These are phyloP conservation scores for Apis florea DNA, from an alignment of 1,140 invertebrate species.

Conservation along the genomic window DNA sequence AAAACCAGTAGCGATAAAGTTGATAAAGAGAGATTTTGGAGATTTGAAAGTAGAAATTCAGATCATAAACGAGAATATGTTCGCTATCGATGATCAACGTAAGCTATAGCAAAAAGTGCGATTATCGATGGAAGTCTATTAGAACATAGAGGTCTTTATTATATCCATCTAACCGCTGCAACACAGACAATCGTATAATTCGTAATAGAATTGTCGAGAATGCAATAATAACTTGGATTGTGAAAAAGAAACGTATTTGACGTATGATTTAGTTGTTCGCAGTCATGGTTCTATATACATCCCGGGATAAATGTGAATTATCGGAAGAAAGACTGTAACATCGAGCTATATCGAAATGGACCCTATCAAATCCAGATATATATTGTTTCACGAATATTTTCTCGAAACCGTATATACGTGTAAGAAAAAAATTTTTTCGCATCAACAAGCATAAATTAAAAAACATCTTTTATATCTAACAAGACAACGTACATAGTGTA, in stretches of 20 bases:
- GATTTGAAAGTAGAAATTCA: no score
- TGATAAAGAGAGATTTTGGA: no score
- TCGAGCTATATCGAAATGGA: neutral
- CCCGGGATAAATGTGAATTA: neutral
- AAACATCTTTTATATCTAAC: no score
- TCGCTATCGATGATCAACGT: neutral
- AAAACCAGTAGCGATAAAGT: no score
- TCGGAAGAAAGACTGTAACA: neutral
- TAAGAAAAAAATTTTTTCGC: no score
- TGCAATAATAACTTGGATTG: slow-evolving; percentile 14
- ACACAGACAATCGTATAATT: neutral
- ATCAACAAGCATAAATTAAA: no score
- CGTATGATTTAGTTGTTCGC: slow-evolving; percentile 20
- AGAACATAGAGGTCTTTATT: neutral
- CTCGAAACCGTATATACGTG: no score
- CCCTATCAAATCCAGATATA: neutral
- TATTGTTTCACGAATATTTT: neutral
- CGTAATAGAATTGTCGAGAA: neutral
- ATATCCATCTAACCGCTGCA: neutral
- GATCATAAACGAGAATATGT: neutral
- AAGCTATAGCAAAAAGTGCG: neutral
- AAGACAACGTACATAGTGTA: no score
- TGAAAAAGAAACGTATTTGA: slow-evolving; percentile 10
- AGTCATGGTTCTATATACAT: neutral
- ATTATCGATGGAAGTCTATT: neutral